A percentile compares a stretch with the other conserved stretches of the same genome.
phyloP scores from a whole-genome alignment of 1,140 invertebrate genomes.

The Marisa cornuarietis region DNA sequence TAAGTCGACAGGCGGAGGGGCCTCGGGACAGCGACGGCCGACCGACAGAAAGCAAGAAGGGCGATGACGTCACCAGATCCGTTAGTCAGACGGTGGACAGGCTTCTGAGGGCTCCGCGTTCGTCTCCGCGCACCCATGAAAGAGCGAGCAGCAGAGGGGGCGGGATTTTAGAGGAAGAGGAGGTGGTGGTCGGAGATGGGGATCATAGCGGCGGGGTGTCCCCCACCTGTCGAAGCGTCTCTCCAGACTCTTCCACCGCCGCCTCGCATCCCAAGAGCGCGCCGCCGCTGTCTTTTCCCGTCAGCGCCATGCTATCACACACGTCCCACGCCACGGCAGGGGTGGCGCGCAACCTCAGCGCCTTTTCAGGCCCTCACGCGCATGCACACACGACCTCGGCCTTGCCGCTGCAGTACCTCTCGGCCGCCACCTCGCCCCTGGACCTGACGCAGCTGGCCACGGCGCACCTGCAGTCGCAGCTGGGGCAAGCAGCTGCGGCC shows the following conservation, averaged over 20 bases:
- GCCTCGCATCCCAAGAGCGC: not conserved
- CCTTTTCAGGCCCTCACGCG: not conserved
- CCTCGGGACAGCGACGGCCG: no score
- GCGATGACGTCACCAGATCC: not conserved
- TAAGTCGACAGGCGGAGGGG: no score
- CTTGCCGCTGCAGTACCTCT: constrained; percentile 19
- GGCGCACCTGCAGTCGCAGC: constrained; percentile 17
- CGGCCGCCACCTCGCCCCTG: constrained; percentile 6
- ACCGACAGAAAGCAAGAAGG: not conserved
- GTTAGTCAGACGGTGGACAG: not conserved
- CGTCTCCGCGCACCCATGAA: not conserved
- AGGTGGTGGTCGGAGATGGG: not conserved
- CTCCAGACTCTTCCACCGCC: constrained; percentile 22
- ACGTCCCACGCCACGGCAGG: not conserved
- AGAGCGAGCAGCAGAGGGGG: not conserved
- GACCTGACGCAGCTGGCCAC: constrained; percentile 23
- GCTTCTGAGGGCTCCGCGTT: not conserved
- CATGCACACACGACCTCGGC: not conserved
- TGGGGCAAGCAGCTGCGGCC: constrained; percentile 10
- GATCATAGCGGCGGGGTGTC: constrained; percentile 3
- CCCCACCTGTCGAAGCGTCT: constrained; percentile 20
- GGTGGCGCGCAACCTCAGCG: not conserved
- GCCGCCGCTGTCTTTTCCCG: constrained; percentile 29
- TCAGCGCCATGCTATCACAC: constrained; percentile 30
- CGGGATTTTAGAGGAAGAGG: not conserved